Percentiles rank a stretch among this genome's conserved stretches.
Evolutionary conservation across 2,113 vertebrate genomes (phyloP).

Genomic region (Paralichthys olivaceus): DNA sequence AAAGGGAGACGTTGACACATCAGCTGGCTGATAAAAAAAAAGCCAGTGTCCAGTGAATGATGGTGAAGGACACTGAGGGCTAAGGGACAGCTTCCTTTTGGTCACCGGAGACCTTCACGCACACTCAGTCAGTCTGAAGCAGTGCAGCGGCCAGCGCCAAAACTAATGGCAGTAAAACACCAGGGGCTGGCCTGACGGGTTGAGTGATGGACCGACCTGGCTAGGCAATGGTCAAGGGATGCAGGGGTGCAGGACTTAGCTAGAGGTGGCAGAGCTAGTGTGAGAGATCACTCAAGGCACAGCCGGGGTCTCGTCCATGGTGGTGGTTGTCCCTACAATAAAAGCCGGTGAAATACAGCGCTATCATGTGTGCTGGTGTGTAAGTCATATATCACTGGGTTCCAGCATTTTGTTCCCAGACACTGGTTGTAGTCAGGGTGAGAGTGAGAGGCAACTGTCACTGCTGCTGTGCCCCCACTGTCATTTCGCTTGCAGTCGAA

Average conservation of each 20-base stretch:
- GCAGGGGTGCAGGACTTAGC: constrained; percentile 31
- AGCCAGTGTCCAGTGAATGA: constrained; percentile 52
- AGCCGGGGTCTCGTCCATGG: constrained; percentile 26
- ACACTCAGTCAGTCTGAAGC: constrained; percentile 58
- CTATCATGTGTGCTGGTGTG: constrained; percentile 50
- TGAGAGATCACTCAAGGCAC: constrained; percentile 47
- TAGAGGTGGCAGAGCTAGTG: constrained; percentile 42
- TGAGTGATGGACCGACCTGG: constrained; percentile 61
- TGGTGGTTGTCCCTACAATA: constrained; percentile 52
- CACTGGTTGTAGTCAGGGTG: constrained; percentile 20
- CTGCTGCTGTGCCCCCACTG: constrained; percentile 25
- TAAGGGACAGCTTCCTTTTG: constrained; percentile 49
- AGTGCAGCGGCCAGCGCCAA: constrained; percentile 57
- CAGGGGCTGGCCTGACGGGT: constrained; percentile 43
- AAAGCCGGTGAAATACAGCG: constrained; percentile 66
- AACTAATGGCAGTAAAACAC: constrained; percentile 65
- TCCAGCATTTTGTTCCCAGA: constrained; percentile 53
- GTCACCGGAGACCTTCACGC: constrained; percentile 44
- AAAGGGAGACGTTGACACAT: constrained; percentile 26
- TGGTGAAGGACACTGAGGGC: constrained; percentile 50
- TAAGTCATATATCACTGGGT: constrained; percentile 58
- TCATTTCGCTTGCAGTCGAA: constrained; percentile 41
- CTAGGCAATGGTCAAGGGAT: constrained; percentile 50
- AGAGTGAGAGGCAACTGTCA: constrained; percentile 68
- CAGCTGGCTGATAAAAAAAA: constrained; percentile 21